Conservation (phyloP, 2,797 vertebrate genomes). For the Hydrophis major region DNA sequence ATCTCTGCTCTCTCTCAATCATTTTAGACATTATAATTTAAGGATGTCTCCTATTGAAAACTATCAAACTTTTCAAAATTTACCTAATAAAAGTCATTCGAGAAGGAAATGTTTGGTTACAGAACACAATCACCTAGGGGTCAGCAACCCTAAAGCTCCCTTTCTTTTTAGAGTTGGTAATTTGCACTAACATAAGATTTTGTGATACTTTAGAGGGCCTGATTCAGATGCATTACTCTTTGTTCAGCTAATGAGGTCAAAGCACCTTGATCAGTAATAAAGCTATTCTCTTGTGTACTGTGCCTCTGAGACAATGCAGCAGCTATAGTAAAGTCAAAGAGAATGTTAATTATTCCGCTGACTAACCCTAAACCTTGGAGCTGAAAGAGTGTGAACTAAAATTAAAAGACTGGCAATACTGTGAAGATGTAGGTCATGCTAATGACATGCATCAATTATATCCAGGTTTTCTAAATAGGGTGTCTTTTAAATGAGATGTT, state of each 20-base stretch:
- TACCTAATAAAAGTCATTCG: background rate
- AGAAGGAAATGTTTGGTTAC: background rate
- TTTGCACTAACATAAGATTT: conserved; percentile 49
- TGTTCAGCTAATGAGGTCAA: conserved; percentile 60
- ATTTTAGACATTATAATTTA: conserved; percentile 47
- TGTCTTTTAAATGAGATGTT: conserved; percentile 1
- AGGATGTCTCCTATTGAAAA: conserved; percentile 14
- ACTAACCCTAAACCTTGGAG: conserved; percentile 24
- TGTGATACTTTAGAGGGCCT: conserved; percentile 27
- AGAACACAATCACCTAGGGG: conserved; percentile 44
- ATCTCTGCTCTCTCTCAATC: background rate
- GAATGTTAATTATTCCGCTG: conserved; percentile 13
- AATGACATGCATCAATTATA: conserved; percentile 25
- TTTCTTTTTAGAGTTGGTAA: conserved; percentile 22
- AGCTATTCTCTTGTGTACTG: conserved; percentile 33
- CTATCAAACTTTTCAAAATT: conserved; percentile 24
- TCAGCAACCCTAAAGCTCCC: conserved; percentile 32
- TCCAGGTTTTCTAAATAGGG: background rate
- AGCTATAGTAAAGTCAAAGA: conserved; percentile 40
- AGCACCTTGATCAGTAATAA: conserved; percentile 54
- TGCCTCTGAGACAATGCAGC: conserved; percentile 46
- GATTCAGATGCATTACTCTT: conserved; percentile 52
- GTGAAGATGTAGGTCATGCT: conserved; percentile 53
- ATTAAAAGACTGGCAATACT: conserved; percentile 45
- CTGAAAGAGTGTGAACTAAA: conserved; percentile 29